Evolutionary conservation across 2,797 vertebrate species (phyloP).

Genomic region (Chelidonichthys spinosus): DNA sequence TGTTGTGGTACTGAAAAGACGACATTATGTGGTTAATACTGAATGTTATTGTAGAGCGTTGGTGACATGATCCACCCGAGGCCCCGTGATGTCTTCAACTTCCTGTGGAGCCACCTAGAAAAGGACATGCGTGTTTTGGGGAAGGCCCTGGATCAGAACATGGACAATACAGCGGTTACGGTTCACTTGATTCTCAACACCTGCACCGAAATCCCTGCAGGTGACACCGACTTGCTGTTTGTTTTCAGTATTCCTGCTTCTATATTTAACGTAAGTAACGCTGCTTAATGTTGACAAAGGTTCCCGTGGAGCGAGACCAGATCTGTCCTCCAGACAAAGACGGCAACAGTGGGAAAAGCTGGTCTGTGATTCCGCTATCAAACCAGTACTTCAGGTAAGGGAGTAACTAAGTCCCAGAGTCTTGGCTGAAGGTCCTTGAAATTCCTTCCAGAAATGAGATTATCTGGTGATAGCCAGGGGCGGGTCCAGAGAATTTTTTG

Average conservation of each 20-base stretch:
- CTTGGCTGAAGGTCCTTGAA: no score
- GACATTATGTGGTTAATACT: neutral
- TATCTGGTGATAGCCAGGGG: no score
- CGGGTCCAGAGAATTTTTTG: no score
- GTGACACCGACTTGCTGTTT: constrained; percentile 30
- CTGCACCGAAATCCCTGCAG: constrained; percentile 45
- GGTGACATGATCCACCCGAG: constrained; percentile 69
- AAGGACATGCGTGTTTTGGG: constrained; percentile 75
- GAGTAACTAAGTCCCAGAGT: neutral
- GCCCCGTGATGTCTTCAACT: constrained; percentile 44
- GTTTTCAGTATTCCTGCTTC: no score
- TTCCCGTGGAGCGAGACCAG: neutral
- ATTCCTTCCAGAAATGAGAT: no score
- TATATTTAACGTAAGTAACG: neutral
- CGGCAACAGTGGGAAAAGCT: constrained; percentile 79
- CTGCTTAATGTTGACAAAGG: constrained; percentile 37
- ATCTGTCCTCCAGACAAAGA: constrained; percentile 64
- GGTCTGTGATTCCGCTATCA: constrained; percentile 68
- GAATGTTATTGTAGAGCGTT: constrained; percentile 61
- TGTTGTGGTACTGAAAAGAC: fast-evolving
- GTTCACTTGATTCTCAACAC: constrained; percentile 78
- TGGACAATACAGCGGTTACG: constrained; percentile 69
- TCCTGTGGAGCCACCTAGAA: constrained; percentile 81
- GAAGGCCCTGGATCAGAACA: constrained; percentile 74
- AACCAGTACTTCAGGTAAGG: constrained; percentile 72